Base-by-base conservation (phyloP, 2,113 vertebrate species). In the Trematomus loennbergii region DNA sequence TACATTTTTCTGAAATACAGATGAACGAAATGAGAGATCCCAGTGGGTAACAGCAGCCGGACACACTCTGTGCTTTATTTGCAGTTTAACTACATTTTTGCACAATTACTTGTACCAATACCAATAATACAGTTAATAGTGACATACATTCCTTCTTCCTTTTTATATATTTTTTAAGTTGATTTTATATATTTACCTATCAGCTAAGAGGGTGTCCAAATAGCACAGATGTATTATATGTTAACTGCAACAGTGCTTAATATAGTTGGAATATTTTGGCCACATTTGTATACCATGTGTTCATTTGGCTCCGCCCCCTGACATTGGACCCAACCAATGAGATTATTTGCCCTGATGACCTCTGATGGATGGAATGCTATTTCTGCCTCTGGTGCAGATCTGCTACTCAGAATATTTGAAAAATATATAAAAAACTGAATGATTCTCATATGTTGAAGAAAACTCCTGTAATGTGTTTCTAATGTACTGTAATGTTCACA, bases 401-500 rank as follows among this genome's bases (percentile, higher is more conserved):
- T 40, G 36, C 36, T 40, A 40, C 36, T 40, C 36, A 8, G 36
- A 59, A 59, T 33, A 58, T 15, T 3, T 69, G 3, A 6, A 63
- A 36, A 60, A 15, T 29, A 15, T 49, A 43, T 4, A 7, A 13
- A 12, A 57, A 33, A 12, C 29, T 65, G 12, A 71, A 22, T 18
- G 46, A 46, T 45, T 75, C 2, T n/a, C 40, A 48, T 6, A 43
- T 40, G 25, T 79, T 22, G 15, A 49, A 61, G 3, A 59, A 52
- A 33, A 53, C 3, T 66, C 25, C 40, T 59, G 33, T 17, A 13
- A 22, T 54, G 25, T 82, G 45, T 71, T 70, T 15, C 12, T 9
- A 13, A 50, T 66, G n/a, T 45, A 40, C n/a, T 40, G 36, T 60
- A 67, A 63, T 63, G 58, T 75, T 53, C 16, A 53, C 29, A 45